Evolutionary conservation across 2,888 invertebrate species (phyloP).

Genomic region (Heliconius aoede): DNA sequence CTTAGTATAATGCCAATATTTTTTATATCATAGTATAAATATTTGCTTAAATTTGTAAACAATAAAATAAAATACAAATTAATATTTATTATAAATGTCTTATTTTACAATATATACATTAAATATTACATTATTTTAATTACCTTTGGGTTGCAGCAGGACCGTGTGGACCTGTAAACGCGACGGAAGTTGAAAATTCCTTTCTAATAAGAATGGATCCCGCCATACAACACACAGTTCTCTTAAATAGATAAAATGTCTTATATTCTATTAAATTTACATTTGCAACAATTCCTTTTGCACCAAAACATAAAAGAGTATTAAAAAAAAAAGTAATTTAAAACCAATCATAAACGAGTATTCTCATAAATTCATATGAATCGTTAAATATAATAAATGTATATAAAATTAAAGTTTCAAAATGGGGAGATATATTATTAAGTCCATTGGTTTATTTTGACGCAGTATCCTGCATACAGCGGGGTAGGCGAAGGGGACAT

Average conservation of each 20-base stretch:
- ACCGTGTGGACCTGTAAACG: not conserved
- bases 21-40: too few species aligned
- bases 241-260: not conserved
- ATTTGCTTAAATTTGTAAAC: not conserved
- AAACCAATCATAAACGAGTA: not conserved
- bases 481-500: not conserved
- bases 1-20: too few species aligned
- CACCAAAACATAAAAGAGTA: not conserved
- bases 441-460: not conserved
- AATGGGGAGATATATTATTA: not conserved
- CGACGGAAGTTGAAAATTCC: not conserved
- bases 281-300: not conserved
- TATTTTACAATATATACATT: slow-evolving; percentile 8
- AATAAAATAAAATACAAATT: not conserved
- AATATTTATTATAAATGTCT: not conserved
- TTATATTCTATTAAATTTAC: not conserved
- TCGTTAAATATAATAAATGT: not conserved
- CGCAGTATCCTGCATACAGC: not conserved
- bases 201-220: not conserved
- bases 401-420: not conserved
- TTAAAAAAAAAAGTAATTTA: not conserved
- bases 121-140: not conserved
- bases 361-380: not conserved
- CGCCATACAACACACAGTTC: not conserved
- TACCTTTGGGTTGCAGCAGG: too few species aligned